Conservation (phyloP, 2,888 invertebrate species). For the Macrostomum cliftonense region DNA sequence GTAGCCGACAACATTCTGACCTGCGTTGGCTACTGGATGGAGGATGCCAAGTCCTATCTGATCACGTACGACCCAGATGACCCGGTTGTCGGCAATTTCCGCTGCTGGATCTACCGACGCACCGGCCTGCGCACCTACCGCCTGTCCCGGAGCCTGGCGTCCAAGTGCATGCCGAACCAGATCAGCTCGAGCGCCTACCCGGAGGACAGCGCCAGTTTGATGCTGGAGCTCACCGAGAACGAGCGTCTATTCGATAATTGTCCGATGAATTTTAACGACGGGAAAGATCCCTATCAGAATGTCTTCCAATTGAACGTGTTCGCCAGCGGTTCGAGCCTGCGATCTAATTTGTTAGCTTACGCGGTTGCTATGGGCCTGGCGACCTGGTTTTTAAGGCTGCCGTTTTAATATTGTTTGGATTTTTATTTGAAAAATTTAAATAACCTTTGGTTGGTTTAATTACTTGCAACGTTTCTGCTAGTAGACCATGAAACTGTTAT, state of each 20-base stretch:
- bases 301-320: too few species aligned
- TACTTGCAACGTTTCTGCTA: too few species aligned
- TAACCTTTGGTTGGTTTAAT: too few species aligned
- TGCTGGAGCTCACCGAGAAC: slow-evolving; percentile 70
- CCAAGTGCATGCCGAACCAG: slow-evolving; percentile 71
- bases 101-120: slow-evolving; percentile 11
- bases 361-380: too few species aligned
- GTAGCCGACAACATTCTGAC: slow-evolving; percentile 72
- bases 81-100: slow-evolving; percentile 45
- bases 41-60: slow-evolving; percentile 82
- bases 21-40: slow-evolving; percentile 92
- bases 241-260: slow-evolving; percentile 75
- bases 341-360: too few species aligned
- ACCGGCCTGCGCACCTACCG: slow-evolving; percentile 24
- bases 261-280: slow-evolving; percentile 90
- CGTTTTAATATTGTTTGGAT: too few species aligned
- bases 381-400: too few species aligned
- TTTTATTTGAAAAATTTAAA: too few species aligned
- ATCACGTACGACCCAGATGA: slow-evolving; percentile 88
- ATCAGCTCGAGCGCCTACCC: slow-evolving; percentile 70
- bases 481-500: too few species aligned
- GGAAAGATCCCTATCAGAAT: slow-evolving; percentile 52
- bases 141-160: slow-evolving; percentile 68
- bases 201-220: slow-evolving; percentile 66
- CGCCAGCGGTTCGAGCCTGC: too few species aligned